Evolutionary conservation across 2,888 invertebrate genomes (phyloP).

Genomic region (Acrocera orbiculus): DNA sequence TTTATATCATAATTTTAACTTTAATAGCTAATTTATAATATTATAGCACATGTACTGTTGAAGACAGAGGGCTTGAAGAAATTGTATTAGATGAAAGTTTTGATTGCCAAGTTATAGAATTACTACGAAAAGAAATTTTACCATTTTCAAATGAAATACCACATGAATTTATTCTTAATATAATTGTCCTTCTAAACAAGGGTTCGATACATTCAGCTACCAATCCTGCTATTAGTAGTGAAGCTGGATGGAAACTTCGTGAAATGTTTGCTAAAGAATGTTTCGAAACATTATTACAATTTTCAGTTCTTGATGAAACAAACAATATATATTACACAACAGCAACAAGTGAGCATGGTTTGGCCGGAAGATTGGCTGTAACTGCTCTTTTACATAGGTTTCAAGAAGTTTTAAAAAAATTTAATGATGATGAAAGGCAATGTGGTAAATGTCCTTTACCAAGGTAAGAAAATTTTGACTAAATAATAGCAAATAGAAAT

Average conservation of each 20-base stretch:
- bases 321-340: constrained; percentile 24
- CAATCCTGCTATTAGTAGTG: constrained; percentile 44
- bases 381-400: constrained; percentile 84
- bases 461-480: constrained; percentile 46
- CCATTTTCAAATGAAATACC: constrained; percentile 64
- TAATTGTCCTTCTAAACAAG: constrained; percentile 67
- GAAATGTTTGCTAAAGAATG: constrained; percentile 95
- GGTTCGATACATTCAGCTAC: constrained; percentile 69
- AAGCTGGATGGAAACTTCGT: constrained; percentile 61
- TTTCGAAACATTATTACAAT: constrained; percentile 88
- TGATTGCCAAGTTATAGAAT: constrained; percentile 65
- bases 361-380: constrained; percentile 64
- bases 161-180: constrained; percentile 62
- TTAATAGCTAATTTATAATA: constrained; percentile 4
- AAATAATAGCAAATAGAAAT: too few relatives aligned
- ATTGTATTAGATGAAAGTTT: constrained; percentile 55
- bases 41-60: constrained; percentile 34
- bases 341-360: constrained; percentile 22
- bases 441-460: constrained; percentile 75
- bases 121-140: constrained; percentile 62
- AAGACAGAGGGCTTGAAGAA: constrained; percentile 40
- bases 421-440: constrained; percentile 65
- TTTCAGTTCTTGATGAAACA: constrained; percentile 62
- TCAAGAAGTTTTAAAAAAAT: constrained; percentile 77
- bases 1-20: not conserved